A percentile compares a stretch with the other conserved stretches of the same genome.
These are phyloP conservation scores for Phenganax stokvisi DNA, from an alignment of 92 coral and sea anemone species.

Conservation along the genomic window DNA sequence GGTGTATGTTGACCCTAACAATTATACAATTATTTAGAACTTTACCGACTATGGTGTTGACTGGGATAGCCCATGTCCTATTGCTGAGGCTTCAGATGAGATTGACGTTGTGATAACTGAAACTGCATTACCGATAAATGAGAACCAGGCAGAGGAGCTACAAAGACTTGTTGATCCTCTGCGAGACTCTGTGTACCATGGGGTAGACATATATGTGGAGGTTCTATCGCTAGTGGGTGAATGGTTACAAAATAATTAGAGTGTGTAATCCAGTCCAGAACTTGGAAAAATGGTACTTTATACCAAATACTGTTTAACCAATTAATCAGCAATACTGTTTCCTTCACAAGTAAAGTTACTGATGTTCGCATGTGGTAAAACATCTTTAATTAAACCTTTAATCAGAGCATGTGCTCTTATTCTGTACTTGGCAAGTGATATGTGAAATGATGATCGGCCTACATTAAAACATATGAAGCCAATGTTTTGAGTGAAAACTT, in stretches of 20 bases:
- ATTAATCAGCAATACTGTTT: background rate
- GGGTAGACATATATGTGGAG: constrained; percentile 26
- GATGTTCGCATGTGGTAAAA: background rate
- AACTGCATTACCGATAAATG: constrained; percentile 18
- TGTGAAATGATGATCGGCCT: background rate
- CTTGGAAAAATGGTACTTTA: background rate
- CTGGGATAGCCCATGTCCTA: constrained; percentile 33
- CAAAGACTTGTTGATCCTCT: constrained; percentile 3
- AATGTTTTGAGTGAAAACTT: background rate
- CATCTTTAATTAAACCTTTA: background rate
- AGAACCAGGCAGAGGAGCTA: constrained; percentile 19
- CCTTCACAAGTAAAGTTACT: background rate
- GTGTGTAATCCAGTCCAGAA: background rate
- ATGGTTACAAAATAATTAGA: constrained; percentile 7
- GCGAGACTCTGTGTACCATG: constrained; percentile 14
- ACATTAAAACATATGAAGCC: background rate
- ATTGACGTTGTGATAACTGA: constrained; percentile 6
- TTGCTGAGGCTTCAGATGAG: constrained; percentile 10
- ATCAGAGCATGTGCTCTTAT: background rate
- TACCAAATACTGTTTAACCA: background rate
- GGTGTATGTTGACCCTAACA: background rate
- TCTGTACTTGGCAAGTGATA: background rate
- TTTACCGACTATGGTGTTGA: constrained; percentile 27
- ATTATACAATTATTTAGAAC: constrained; percentile 14
- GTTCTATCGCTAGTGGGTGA: constrained; percentile 1